Evolutionary conservation across 1,140 invertebrate genomes (phyloP), one percentile per base, ranked within the genome.

Genomic region (Neocloeon triangulifer): DNA sequence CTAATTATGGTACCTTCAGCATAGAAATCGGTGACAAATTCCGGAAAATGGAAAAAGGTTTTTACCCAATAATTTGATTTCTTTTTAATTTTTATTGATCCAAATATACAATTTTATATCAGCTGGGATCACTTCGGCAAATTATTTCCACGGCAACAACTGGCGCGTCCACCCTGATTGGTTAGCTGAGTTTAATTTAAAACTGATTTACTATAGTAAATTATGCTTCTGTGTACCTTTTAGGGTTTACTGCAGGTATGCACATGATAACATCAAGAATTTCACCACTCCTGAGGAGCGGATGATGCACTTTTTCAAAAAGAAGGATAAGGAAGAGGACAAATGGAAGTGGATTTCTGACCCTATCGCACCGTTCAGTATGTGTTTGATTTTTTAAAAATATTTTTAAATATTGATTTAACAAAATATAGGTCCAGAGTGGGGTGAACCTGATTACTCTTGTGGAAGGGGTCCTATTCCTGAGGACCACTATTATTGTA

Each of bases 141-240:
- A 66, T 12, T 76, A 67, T 40, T 72, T 73, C 35, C 49, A 58
- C 28, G 69, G 69, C 3, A 55, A 62, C 16, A 72, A 74, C 45
- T 91, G 81, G 73, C 71, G 70, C 45, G 61, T 91, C 12, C 80
- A 91, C 58, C 81, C 81, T 0, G 69, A 80, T 41, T 91, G 84
- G 81, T 75, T 52, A 52, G 41, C 34, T n/a, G n/a, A n/a, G 19
- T 29, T 20, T 12, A 36, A 16, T 25, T 10, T n/a, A n/a, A n/a
- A n/a, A n/a, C n/a, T 23, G 8, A 23, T n/a, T 6, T 25, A 25
- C 4, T 14, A 29, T 22, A 15, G n/a, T n/a, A 34, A n/a, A 14
- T 16, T 12, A 33, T 2, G 19, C 3, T 16, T 18, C 15, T 17
- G 13, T 13, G 5, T 37, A 5, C 22, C 33, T 45, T 51, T 30